Base-by-base conservation (phyloP, 2,113 vertebrate genomes). In the Leucoraja erinaceus region DNA sequence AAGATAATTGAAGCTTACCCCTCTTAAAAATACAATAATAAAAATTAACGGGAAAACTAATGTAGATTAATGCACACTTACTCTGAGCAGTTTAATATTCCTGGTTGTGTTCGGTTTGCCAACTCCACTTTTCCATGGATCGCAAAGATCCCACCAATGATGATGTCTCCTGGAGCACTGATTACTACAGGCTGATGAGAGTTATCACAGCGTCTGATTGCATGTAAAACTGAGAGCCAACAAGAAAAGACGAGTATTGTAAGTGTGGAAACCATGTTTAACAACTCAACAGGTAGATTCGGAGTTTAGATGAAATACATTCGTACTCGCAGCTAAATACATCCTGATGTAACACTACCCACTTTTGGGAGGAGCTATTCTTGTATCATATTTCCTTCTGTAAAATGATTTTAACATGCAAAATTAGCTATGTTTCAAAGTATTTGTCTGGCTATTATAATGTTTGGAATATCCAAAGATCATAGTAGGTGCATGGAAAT, bases 61-160 rank as follows among this genome's bases (percentile, higher is more conserved):
- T 68, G 25, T n/a, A 90, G 16, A 54, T 28, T 28, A 5, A 33
- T 84, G 61, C 76, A 91, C 38, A 94, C 95, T 95, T 91, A 96
- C 95, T 93, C 86, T 93, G 94, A 94, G 93, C 96, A 96, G 20
- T 88, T 72, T 93, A 94, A 94, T 31, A 20, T 84, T 14, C 95
- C 93, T 18, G 96, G 95, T n/a, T 14, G 70, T 56, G 91, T 93
- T 56, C 95, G 93, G 18, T 94, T 93, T 4, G 93, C 10, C 25
- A 94, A 91, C 12, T 74, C 83, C 59, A 96, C 94, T 72, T 93
- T 94, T 0, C 33, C 18, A 78, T 96, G 95, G 78, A 93, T 94
- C 0, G 95, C 93, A 20, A 94, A 93, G 56, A 96, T 93, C 22
- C 96, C 93, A 1, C 96, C 96, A 0, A 96, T 94, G 6, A 95